phyloP scores from a whole-genome alignment of 2,113 vertebrate species.

The Rafetus swinhoei region DNA sequence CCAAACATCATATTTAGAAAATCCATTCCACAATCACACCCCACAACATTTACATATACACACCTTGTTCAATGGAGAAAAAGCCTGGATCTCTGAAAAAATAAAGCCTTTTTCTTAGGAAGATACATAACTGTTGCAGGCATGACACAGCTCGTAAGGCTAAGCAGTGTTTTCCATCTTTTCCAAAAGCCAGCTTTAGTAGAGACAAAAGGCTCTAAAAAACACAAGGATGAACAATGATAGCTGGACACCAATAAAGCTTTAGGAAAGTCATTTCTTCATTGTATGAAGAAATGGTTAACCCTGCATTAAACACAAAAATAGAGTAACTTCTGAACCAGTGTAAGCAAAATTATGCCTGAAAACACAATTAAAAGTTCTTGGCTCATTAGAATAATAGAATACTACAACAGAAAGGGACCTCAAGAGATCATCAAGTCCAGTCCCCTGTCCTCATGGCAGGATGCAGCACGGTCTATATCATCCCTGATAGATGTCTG shows the following conservation, averaged over 20 bases:
- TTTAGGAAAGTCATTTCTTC: not conserved
- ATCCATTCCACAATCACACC: not conserved
- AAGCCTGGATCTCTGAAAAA: slow-evolving; percentile 94
- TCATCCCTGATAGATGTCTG: too few relatives aligned
- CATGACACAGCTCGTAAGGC: slow-evolving; percentile 87
- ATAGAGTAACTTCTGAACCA: not conserved
- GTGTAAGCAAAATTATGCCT: not conserved
- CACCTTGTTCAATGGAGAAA: slow-evolving; percentile 90
- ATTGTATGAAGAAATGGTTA: not conserved
- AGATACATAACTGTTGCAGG: slow-evolving; percentile 88
- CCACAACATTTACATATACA: not conserved
- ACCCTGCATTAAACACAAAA: not conserved
- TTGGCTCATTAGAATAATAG: not conserved
- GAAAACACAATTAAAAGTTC: not conserved
- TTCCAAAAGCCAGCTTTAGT: slow-evolving; percentile 82
- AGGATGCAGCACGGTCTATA: too few relatives aligned
- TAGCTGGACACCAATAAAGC: not conserved
- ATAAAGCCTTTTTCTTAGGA: slow-evolving; percentile 88
- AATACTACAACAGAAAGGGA: too few relatives aligned
- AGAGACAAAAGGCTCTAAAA: slow-evolving; percentile 90
- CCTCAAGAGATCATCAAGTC: too few relatives aligned
- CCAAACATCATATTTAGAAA: not conserved
- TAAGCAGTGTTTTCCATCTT: slow-evolving; percentile 82
- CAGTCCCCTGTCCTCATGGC: too few relatives aligned
- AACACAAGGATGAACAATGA: not conserved